Evolutionary conservation across 1,140 invertebrate genomes (phyloP).

Genomic region (Drosophila tropicalis): DNA sequence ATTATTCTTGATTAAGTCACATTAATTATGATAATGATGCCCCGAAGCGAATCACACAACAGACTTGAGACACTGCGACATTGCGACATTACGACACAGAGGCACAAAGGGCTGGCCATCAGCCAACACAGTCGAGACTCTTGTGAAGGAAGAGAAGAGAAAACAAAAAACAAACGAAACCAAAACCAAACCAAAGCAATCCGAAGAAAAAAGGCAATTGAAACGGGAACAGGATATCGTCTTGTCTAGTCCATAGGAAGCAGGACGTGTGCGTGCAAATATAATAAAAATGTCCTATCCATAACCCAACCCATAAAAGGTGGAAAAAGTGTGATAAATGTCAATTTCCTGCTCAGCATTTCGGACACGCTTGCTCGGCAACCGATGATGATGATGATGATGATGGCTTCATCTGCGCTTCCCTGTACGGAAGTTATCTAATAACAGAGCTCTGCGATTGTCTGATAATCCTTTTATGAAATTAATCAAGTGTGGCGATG

Average conservation of each 20-base stretch:
- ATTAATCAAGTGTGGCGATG: slow-evolving; percentile 80
- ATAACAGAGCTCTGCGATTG: slow-evolving; percentile 56
- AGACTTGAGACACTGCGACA: background rate
- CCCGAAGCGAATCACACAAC: slow-evolving; percentile 61
- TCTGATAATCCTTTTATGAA: slow-evolving; percentile 73
- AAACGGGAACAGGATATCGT: slow-evolving; percentile 78
- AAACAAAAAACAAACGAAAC: background rate
- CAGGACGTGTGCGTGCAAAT: slow-evolving; percentile 71
- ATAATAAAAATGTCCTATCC: slow-evolving; percentile 46
- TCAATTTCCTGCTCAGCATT: slow-evolving; percentile 82
- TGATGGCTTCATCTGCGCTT: slow-evolving; percentile 61
- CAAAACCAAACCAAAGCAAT: slow-evolving; percentile 2
- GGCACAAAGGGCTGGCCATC: slow-evolving; percentile 32
- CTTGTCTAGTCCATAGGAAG: slow-evolving; percentile 44
- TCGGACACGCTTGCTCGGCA: slow-evolving; percentile 61
- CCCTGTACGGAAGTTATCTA: slow-evolving; percentile 71
- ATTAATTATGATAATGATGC: slow-evolving; percentile 83
- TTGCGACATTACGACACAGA: background rate
- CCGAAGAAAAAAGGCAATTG: slow-evolving; percentile 64
- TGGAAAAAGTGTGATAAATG: slow-evolving; percentile 78
- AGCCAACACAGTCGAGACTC: background rate
- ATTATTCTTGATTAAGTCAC: slow-evolving; percentile 83
- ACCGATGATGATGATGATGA: slow-evolving; percentile 14
- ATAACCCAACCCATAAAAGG: slow-evolving; percentile 31
- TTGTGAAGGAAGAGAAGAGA: background rate